phyloP scores from a whole-genome alignment of 2,888 invertebrate species.

The Hydropsyche betteni region DNA sequence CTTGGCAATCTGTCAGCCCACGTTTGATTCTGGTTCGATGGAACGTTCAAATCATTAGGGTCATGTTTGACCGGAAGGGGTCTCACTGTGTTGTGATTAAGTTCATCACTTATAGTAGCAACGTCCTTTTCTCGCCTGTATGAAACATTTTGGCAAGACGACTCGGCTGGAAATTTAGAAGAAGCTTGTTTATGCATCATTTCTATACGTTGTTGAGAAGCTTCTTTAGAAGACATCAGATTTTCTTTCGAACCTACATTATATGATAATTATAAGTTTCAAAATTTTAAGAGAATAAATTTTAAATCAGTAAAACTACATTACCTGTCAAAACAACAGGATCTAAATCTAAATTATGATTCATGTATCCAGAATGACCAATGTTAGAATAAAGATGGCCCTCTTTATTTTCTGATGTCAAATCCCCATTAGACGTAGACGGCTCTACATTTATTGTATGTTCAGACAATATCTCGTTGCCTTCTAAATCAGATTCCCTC shows the following conservation, averaged over 20 bases:
- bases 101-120: slow-evolving; percentile 32
- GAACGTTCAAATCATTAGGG: slow-evolving; percentile 56
- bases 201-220: slow-evolving; percentile 42
- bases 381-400: slow-evolving; percentile 51
- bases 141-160: slow-evolving; percentile 44
- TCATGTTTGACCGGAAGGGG: slow-evolving; percentile 17
- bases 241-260: slow-evolving; percentile 50
- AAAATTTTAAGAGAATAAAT: background rate
- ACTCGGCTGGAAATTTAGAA: slow-evolving; percentile 42
- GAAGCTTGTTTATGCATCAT: slow-evolving; percentile 41
- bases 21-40: slow-evolving; percentile 54
- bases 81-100: slow-evolving; percentile 45
- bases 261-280: background rate
- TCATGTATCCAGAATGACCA: slow-evolving; percentile 57
- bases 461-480: slow-evolving; percentile 8
- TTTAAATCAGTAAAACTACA: background rate
- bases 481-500: slow-evolving; percentile 42
- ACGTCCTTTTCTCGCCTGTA: slow-evolving; percentile 46
- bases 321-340: slow-evolving; percentile 56
- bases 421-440: background rate
- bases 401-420: slow-evolving; percentile 43
- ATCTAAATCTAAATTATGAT: slow-evolving; percentile 69
- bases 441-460: background rate
- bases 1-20: slow-evolving; percentile 47
- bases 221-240: slow-evolving; percentile 42